phyloP scores from a whole-genome alignment of 2,888 invertebrate species.

The Graphium colonna region DNA sequence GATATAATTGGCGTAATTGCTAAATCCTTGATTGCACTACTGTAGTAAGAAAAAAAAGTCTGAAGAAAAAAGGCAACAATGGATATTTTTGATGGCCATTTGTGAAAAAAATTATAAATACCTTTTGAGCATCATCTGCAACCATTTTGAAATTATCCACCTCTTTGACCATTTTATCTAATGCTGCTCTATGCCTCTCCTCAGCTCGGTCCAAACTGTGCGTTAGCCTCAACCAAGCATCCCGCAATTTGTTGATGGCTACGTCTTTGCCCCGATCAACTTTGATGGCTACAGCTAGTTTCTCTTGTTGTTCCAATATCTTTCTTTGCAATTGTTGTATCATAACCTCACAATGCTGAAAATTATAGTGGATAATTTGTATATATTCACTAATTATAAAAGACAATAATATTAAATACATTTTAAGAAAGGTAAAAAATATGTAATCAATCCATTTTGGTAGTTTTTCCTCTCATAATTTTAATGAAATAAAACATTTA shows the following conservation, averaged over 20 bases:
- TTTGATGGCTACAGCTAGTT: conserved; percentile 87
- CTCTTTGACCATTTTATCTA: conserved; percentile 73
- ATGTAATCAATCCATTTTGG: background rate
- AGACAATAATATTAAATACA: background rate
- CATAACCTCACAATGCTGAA: conserved; percentile 86
- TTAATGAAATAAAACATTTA: background rate
- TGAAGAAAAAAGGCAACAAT: too few species aligned
- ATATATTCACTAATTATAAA: too few species aligned
- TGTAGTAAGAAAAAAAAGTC: too few species aligned
- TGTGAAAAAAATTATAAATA: too few species aligned
- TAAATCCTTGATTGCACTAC: too few species aligned
- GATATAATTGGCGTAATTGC: too few species aligned
- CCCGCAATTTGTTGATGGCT: conserved; percentile 83
- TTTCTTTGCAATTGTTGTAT: conserved; percentile 87
- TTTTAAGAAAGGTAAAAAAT: background rate
- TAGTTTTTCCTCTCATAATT: too few species aligned
- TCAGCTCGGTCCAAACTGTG: conserved; percentile 65
- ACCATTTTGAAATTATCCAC: conserved; percentile 67
- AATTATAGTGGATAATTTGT: too few species aligned
- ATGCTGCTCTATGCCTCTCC: conserved; percentile 67
- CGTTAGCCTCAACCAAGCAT: conserved; percentile 80
- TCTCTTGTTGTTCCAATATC: conserved; percentile 88
- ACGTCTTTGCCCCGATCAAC: conserved; percentile 88
- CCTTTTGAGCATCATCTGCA: conserved; percentile 71
- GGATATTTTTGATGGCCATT: too few species aligned